Evolutionary conservation across 53 echinoderm and acorn worm species (phyloP), one percentile per base, ranked within the genome.

Genomic region (Paelopatides confundens): DNA sequence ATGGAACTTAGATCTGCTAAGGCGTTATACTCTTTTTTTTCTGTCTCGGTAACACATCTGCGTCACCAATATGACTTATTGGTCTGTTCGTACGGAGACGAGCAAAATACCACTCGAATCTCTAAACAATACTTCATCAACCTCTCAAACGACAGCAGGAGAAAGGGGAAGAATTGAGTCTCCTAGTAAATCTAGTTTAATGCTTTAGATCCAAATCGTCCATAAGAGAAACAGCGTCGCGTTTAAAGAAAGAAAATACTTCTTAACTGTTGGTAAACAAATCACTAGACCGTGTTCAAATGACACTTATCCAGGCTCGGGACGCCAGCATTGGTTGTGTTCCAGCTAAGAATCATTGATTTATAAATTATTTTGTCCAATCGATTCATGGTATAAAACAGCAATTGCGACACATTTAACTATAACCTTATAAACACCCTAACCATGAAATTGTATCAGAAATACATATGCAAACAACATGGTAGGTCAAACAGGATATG

Each of bases 121-220:
- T 40, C 74, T 74, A 74, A 74, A 74, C 74, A 74, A 74, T 74
- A 74, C 74, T 74, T 46, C 74, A 74, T 46, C 74, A 74, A 39
- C 27, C 28, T 74, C 24, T 40, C 74, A 74, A 74, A 74, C 38
- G 74, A 74, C 39, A 40, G 74, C 39, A 39, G 74, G 74, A 6
- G 18, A 23, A 24, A 46, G 31, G 40, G 35, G 39, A 58, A 58
- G 58, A 58, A 15, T 21, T 18, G 18, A 40, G n/a, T 36, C 74
- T 46, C 40, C 74, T n/a, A 39, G 27, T 74, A 74, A 74, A 74
- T 74, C 74, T 74, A 17, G 18, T 39, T 39, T 74, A 74, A 74
- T 74, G 36, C 69, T 69, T 33, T 34, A 39, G 74, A 33, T 46
- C 28, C 24, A 46, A 74, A 28, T 6, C 58, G 58, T 18, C 15